Percentiles rank a stretch among this genome's conserved stretches.
phyloP scores from a whole-genome alignment of 23 tunicate species.

The Oikopleura vanhoeffeni region DNA sequence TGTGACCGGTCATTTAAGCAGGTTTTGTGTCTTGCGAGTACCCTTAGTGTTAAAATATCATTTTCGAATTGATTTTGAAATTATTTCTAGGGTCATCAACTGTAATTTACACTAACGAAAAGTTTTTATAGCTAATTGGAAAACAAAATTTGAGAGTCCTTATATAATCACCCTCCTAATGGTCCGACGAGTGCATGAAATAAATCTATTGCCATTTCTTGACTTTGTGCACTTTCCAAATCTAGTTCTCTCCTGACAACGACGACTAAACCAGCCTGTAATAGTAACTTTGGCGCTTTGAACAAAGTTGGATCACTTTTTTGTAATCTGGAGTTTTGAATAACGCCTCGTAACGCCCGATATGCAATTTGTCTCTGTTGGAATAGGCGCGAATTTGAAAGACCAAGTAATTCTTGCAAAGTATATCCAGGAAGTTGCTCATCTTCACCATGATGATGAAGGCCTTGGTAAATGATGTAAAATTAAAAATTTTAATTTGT shows the following conservation, averaged over 20 bases:
- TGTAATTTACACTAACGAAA: too few species aligned
- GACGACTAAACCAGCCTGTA: neutral
- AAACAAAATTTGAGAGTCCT: neutral
- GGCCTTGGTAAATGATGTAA: too few species aligned
- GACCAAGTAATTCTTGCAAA: neutral
- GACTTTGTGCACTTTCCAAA: neutral
- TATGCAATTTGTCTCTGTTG: neutral
- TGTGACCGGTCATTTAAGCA: too few species aligned
- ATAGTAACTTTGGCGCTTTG: neutral
- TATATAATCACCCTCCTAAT: neutral
- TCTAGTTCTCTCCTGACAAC: neutral
- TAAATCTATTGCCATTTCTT: neutral
- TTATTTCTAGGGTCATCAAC: too few species aligned
- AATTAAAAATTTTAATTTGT: too few species aligned
- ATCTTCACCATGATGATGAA: neutral
- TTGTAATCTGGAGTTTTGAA: neutral
- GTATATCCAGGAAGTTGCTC: neutral
- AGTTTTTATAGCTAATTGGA: too few species aligned
- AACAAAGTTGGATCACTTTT: neutral
- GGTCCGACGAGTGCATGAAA: neutral
- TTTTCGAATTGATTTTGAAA: too few species aligned
- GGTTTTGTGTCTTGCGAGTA: too few species aligned
- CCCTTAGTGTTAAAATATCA: too few species aligned
- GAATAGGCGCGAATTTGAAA: neutral
- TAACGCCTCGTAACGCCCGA: neutral